A percentile compares a stretch with the other conserved stretches of the same genome.
Evolutionary conservation across 2,797 vertebrate species (phyloP).

Genomic region (Megalops cyprinoides): DNA sequence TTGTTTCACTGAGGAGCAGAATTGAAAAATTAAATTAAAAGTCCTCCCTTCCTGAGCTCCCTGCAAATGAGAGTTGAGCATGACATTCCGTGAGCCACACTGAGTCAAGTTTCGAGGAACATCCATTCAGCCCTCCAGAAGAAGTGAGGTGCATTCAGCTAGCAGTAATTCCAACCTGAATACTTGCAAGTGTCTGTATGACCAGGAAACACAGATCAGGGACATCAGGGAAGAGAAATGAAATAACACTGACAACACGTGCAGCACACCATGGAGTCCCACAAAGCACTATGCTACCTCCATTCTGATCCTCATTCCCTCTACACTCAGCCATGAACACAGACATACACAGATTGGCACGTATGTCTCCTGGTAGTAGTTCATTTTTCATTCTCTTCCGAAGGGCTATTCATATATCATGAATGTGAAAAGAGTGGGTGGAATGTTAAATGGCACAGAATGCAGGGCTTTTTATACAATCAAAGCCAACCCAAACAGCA

Average conservation of each 20-base stretch:
- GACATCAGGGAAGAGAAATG: not conserved
- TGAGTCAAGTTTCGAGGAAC: conserved; percentile 12
- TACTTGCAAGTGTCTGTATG: not conserved
- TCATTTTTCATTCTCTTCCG: not conserved
- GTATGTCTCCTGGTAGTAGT: not conserved
- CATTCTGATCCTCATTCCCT: not conserved
- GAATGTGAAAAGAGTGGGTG: not conserved
- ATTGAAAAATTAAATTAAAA: not conserved
- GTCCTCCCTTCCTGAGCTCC: not conserved
- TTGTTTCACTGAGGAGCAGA: not conserved
- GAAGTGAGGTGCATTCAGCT: not conserved
- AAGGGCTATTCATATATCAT: no score
- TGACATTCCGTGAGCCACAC: not conserved
- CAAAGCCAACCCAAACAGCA: not conserved
- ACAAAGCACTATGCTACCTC: conserved; percentile 18
- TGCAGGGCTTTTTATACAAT: no score
- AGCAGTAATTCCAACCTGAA: not conserved
- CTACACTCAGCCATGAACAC: not conserved
- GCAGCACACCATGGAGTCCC: not conserved
- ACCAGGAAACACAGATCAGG: conserved; percentile 1
- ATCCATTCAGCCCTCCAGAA: conserved; percentile 7
- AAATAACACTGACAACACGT: not conserved
- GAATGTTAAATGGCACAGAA: not conserved
- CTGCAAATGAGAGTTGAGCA: not conserved
- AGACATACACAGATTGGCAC: not conserved